Evolutionary conservation across 2,888 invertebrate genomes (phyloP), one percentile per base, ranked within the genome.

Genomic region (Taenaris catops): DNA sequence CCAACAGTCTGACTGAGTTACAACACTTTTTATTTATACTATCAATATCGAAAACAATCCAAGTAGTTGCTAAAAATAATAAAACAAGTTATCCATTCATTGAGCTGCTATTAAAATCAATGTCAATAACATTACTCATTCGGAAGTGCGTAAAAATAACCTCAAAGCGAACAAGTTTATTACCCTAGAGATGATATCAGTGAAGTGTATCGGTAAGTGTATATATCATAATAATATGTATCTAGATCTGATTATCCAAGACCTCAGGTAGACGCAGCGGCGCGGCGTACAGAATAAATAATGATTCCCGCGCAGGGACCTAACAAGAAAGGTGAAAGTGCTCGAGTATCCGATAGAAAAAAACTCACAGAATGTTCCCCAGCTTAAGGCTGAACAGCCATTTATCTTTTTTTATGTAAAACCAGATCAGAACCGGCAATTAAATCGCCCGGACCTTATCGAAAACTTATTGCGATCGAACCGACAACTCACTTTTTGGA

Each of bases 401-500:
- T 84, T 78, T 78, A 79, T 86, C 86, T 83, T 83, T 83, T 84
- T 86, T 84, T 81, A 83, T 81, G 74, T 81, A 75, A 83, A 84
- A 83, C 74, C 78, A 83, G 81, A 83, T 83, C 83, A 83, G 76
- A 86, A 68, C 86, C 86, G 63, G 79, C 83, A 86, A 86, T 86
- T 86, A 86, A 86, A 86, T 80, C 75, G 79, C 67, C 78, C 81
- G 81, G 71, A 80, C 81, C 53, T 79, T 84, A 84, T 86, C 84
- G 83, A 81, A 81, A 83, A 86, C 80, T 80, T 86, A 86, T 86
- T 86, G 84, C 83, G 76, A 83, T 80, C 83, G 73, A 64, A 53
- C 71, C 71, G 69, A 83, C 84, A 81, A 81, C 84, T 86, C 75
- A 84, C 78, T 84, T 86, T 86, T 86, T 84, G 73, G 80, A 64